phyloP scores from a whole-genome alignment of 2,113 vertebrate genomes.

The Calonectris borealis region DNA sequence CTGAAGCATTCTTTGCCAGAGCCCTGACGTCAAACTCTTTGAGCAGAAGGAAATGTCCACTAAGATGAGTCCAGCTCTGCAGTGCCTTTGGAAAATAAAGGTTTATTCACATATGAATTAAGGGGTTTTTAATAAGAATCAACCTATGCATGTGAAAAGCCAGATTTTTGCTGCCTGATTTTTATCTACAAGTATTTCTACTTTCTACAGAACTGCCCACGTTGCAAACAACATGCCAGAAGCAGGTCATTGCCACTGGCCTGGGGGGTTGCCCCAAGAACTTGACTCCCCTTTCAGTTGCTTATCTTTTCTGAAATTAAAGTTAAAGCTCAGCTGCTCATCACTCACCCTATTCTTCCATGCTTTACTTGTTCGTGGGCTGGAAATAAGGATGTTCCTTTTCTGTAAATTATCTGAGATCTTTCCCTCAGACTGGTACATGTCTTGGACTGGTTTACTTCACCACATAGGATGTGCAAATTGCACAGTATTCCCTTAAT shows the following conservation, averaged over 20 bases:
- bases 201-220: neutral
- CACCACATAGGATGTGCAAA: neutral
- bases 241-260: neutral
- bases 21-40: neutral
- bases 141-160: neutral
- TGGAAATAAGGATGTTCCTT: neutral
- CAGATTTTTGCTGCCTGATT: neutral
- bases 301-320: neutral
- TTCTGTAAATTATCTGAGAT: neutral
- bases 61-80: neutral
- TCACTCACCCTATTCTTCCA: neutral
- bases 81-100: neutral
- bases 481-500: neutral
- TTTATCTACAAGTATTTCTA: neutral
- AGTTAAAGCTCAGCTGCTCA: neutral
- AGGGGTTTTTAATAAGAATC: neutral
- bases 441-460: neutral
- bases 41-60: neutral
- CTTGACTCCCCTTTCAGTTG: neutral
- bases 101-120: neutral
- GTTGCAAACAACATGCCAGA: neutral
- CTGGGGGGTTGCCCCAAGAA: neutral
- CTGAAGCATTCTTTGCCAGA: neutral
- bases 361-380: accelerated
- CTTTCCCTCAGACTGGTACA: neutral